Percentiles rank a stretch among this genome's conserved stretches.
These are phyloP conservation scores for Thaumatotibia leucotreta DNA, from an alignment of 1,140 invertebrate genomes.

Conservation along the genomic window DNA sequence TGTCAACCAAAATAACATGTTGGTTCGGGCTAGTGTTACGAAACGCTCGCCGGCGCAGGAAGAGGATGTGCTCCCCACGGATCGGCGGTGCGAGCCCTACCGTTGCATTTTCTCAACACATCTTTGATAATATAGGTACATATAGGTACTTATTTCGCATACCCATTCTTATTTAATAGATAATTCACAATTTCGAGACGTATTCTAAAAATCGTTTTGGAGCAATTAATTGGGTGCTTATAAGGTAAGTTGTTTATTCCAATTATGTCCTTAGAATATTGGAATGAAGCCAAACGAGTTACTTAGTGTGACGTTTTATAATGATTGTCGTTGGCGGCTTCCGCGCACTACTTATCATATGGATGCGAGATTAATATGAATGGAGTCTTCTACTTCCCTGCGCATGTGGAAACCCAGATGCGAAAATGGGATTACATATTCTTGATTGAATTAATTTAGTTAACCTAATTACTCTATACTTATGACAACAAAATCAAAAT, in stretches of 20 bases:
- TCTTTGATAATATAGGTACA: background rate
- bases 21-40: slow-evolving; percentile 51
- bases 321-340: background rate
- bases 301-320: background rate
- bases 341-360: background rate
- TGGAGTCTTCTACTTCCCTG: too few relatives aligned
- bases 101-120: slow-evolving; percentile 1
- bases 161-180: background rate
- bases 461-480: too few relatives aligned
- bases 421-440: too few relatives aligned
- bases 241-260: background rate
- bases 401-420: too few relatives aligned
- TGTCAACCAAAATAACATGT: slow-evolving; percentile 69
- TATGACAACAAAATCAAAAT: too few relatives aligned
- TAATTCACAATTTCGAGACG: background rate
- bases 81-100: slow-evolving; percentile 21
- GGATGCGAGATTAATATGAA: too few relatives aligned
- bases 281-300: background rate
- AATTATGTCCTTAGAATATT: background rate
- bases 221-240: background rate
- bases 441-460: too few relatives aligned
- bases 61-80: slow-evolving; percentile 54
- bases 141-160: background rate
- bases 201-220: background rate
- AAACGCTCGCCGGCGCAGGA: slow-evolving; percentile 52